Percentiles rank a stretch among this genome's conserved stretches.
phyloP scores from a whole-genome alignment of 2,888 invertebrate species.

The Drosophila anomelani region DNA sequence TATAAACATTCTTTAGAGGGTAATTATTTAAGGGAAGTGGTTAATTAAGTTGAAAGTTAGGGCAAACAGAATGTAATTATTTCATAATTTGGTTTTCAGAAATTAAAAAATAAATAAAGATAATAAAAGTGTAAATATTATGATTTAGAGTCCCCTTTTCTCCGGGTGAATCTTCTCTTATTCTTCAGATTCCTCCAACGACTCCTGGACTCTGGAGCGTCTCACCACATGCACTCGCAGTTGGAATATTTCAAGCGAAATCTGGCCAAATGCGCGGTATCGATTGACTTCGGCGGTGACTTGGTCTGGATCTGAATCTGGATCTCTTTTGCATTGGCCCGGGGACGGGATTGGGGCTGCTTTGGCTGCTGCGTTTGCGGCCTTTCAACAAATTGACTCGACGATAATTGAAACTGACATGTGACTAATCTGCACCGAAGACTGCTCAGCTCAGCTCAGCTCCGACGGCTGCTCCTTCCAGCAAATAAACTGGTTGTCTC shows the following conservation, averaged over 20 bases:
- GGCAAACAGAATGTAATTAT: background rate
- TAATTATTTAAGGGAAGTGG: background rate
- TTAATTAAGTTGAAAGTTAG: background rate
- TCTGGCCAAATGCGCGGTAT: conserved; percentile 66
- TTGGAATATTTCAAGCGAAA: conserved; percentile 80
- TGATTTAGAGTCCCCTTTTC: background rate
- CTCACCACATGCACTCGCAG: conserved; percentile 67
- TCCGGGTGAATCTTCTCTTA: conserved; percentile 13
- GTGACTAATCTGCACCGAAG: conserved; percentile 83
- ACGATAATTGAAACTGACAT: conserved; percentile 84
- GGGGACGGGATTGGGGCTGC: conserved; percentile 43
- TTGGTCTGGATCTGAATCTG: conserved; percentile 46
- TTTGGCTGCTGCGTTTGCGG: conserved; percentile 60
- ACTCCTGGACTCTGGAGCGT: conserved; percentile 34
- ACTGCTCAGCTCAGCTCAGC: conserved; percentile 44
- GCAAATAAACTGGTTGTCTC: conserved; percentile 36
- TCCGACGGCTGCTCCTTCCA: conserved; percentile 56
- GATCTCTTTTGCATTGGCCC: conserved; percentile 53
- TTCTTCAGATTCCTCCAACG: conserved; percentile 24
- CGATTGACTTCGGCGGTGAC: conserved; percentile 67
- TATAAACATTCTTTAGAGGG: background rate
- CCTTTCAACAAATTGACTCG: conserved; percentile 84
- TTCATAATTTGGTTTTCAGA: background rate
- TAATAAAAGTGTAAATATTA: background rate
- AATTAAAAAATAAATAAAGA: no score